phyloP scores from a whole-genome alignment of 2,888 invertebrate species.

The Drosophila borealis region DNA sequence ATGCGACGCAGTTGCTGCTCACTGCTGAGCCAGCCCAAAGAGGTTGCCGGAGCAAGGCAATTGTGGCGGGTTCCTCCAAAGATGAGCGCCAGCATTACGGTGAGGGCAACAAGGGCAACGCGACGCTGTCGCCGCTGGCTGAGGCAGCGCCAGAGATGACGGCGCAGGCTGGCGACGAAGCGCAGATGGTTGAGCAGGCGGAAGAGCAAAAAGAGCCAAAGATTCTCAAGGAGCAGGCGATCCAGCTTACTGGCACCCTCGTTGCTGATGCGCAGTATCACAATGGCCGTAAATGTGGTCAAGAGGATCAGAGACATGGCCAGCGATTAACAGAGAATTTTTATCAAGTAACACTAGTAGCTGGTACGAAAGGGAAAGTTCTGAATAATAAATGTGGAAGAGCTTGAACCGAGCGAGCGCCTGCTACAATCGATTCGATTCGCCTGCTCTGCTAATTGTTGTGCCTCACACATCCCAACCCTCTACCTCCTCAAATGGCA shows the following conservation, averaged over 20 bases:
- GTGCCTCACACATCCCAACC: too few species aligned
- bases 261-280: slow-evolving; percentile 9
- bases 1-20: slow-evolving; percentile 8
- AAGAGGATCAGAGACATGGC: slow-evolving; percentile 25
- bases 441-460: slow-evolving; percentile 28
- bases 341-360: background rate
- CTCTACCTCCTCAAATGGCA: slow-evolving; percentile 49
- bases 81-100: background rate
- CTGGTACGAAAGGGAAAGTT: background rate
- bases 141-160: background rate
- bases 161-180: background rate
- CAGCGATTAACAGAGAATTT: slow-evolving; percentile 1
- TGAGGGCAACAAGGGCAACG: background rate
- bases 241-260: slow-evolving; percentile 13
- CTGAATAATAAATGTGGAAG: background rate
- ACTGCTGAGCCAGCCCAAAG: background rate
- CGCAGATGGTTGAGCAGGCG: slow-evolving; percentile 18
- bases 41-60: background rate
- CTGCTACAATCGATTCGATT: slow-evolving; percentile 52
- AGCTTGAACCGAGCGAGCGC: slow-evolving; percentile 10
- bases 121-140: background rate
- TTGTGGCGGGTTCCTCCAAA: background rate
- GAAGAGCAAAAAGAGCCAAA: slow-evolving; percentile 20
- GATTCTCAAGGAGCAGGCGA: slow-evolving; percentile 25
- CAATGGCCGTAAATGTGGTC: slow-evolving; percentile 11